Evolutionary conservation across 2,113 vertebrate genomes (phyloP).

Genomic region (Chionis minor): DNA sequence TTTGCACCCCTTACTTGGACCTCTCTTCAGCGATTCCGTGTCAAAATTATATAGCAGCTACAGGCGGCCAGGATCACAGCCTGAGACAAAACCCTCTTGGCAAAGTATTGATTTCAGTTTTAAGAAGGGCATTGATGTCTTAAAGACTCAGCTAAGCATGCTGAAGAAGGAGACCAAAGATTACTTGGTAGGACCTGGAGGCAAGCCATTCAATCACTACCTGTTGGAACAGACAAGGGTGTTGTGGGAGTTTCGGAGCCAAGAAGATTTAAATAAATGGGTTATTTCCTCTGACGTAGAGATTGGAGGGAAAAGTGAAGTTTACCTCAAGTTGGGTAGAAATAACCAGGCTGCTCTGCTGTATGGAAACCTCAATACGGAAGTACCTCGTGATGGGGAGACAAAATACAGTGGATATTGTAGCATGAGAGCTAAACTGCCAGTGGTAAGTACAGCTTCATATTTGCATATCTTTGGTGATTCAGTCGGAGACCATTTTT

Average conservation of each 20-base stretch:
- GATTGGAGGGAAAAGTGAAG: slow-evolving; percentile 90
- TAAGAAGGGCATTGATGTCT: slow-evolving; percentile 78
- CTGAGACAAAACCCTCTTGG: slow-evolving; percentile 69
- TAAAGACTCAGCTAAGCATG: slow-evolving; percentile 79
- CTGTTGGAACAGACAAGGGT: slow-evolving; percentile 86
- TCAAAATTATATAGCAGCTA: slow-evolving; percentile 65
- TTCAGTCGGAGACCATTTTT: background rate
- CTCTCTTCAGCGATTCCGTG: background rate
- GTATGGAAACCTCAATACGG: slow-evolving; percentile 82
- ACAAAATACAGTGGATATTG: slow-evolving; percentile 92
- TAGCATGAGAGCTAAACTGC: slow-evolving; percentile 78
- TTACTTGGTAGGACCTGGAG: slow-evolving; percentile 75
- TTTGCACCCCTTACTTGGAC: slow-evolving; percentile 19
- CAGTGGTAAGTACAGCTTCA: slow-evolving; percentile 74
- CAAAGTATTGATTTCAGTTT: slow-evolving; percentile 75
- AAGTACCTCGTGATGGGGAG: slow-evolving; percentile 85
- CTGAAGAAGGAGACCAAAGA: slow-evolving; percentile 78
- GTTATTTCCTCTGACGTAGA: slow-evolving; percentile 84
- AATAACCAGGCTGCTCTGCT: slow-evolving; percentile 85
- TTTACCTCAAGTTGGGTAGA: slow-evolving; percentile 80
- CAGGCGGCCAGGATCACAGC: slow-evolving; percentile 79
- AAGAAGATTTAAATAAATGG: slow-evolving; percentile 87
- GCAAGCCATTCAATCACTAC: slow-evolving; percentile 68
- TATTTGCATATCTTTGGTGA: background rate
- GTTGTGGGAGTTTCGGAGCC: slow-evolving; percentile 88